phyloP scores from a whole-genome alignment of 2,113 vertebrate genomes.

The Calyptomena viridis region DNA sequence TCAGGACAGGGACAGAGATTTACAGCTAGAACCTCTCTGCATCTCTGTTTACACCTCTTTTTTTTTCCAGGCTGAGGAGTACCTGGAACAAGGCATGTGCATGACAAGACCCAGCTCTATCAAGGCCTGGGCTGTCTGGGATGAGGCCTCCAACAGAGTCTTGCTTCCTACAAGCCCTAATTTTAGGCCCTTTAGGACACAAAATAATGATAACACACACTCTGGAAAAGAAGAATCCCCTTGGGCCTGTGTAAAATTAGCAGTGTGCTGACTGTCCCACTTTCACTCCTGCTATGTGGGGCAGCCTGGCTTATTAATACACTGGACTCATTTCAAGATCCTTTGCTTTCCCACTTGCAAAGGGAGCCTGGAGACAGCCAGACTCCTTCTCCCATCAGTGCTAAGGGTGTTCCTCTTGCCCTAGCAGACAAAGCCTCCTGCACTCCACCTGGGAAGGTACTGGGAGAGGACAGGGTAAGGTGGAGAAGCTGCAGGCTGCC shows the following conservation, averaged over 20 bases:
- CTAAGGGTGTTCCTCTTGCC: not conserved
- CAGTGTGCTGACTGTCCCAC: conserved; percentile 47
- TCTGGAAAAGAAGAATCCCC: not conserved
- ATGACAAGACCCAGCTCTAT: not conserved
- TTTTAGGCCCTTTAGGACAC: conserved; percentile 39
- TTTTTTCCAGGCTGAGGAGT: not conserved
- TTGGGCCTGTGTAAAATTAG: conserved; percentile 42
- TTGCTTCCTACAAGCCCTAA: not conserved
- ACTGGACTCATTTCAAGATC: not conserved
- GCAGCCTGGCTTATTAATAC: conserved; percentile 46
- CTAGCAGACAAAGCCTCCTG: not conserved
- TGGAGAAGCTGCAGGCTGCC: not conserved
- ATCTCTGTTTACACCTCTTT: not conserved
- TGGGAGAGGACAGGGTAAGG: not conserved
- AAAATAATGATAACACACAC: conserved; percentile 42
- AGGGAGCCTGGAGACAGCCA: not conserved
- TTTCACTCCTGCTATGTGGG: conserved; percentile 27
- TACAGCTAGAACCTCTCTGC: not conserved
- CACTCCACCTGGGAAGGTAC: not conserved
- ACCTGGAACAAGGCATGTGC: not conserved
- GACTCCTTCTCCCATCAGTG: not conserved
- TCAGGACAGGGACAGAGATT: not conserved
- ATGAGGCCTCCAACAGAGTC: not conserved
- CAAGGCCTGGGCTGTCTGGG: not conserved
- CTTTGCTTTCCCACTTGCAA: not conserved